Evolutionary conservation across 2,113 vertebrate genomes (phyloP).

Genomic region (Phalacrocorax aristotelis): DNA sequence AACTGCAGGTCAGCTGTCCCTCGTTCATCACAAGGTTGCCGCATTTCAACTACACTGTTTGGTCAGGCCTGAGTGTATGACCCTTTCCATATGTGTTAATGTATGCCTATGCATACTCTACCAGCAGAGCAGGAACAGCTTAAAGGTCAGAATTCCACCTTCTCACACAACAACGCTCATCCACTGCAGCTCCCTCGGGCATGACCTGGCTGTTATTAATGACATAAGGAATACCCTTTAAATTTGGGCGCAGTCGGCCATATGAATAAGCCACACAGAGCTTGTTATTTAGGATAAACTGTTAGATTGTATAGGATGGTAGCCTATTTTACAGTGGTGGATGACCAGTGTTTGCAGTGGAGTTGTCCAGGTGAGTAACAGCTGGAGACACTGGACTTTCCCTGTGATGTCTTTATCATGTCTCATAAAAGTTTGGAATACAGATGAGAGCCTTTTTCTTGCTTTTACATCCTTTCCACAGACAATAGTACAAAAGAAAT

Average conservation of each 20-base stretch:
- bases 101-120: background rate
- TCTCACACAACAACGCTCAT: background rate
- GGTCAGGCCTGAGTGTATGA: background rate
- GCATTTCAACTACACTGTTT: background rate
- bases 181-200: background rate
- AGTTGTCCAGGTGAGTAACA: background rate
- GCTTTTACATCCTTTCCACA: background rate
- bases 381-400: background rate
- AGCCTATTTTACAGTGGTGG: background rate
- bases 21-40: background rate
- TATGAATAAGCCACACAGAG: background rate
- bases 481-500: background rate
- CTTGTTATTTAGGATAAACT: background rate
- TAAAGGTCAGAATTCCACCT: background rate
- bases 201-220: background rate
- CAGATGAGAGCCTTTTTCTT: background rate
- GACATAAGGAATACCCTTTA: background rate
- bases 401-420: background rate
- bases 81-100: background rate
- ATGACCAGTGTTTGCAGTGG: background rate
- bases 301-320: background rate
- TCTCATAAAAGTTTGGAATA: background rate
- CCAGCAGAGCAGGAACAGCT: background rate
- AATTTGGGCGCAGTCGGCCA: background rate
- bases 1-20: background rate